Evolutionary conservation across 2,888 invertebrate genomes (phyloP), one percentile per base, ranked within the genome.

Genomic region (Cenopis cana): DNA sequence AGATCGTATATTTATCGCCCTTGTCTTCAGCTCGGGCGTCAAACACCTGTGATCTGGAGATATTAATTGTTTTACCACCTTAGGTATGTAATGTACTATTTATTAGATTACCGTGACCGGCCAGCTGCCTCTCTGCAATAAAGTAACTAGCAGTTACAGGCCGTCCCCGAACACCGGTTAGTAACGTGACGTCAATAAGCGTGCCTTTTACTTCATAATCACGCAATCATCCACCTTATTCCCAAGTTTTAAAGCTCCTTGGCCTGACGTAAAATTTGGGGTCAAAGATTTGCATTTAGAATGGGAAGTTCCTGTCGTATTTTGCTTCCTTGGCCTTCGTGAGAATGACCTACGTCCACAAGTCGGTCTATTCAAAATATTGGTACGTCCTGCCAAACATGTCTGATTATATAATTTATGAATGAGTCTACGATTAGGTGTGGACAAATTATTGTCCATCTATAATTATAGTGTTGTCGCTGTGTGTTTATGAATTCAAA

Each of bases 151-250:
- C 36, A 49, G 12, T 49, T 29, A 11, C 12, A 14, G 20, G 38
- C 14, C 52, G 52, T 20, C 18, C 56, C 49, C 46, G 49, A 4
- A 66, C 56, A 66, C 66, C 49, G 56, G 56, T 66, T 33, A n/a
- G n/a, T n/a, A n/a, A 12, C 14, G 29, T 56, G 56, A 66, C 49
- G 66, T 66, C 41, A 62, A 50, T 50, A 17, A 46, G 17, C 17
- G 49, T 12, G 12, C 8, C 5, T 29, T 61, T 49, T 29, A 17
- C 11, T 52, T 20, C 17, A 29, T 18, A 10, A 20, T 36, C 14
- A 18, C 36, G 49, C 18, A 12, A 52, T 50, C 36, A 20, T n/a
- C 14, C 1, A 14, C 20, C 33, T 64, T 52, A 64, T 52, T 36
- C 36, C 18, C 38, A n/a, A n/a, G 20, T 4, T 20, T 4, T 14